Conservation (phyloP, 2,888 invertebrate genomes). For the Malthinus flaveolus region DNA sequence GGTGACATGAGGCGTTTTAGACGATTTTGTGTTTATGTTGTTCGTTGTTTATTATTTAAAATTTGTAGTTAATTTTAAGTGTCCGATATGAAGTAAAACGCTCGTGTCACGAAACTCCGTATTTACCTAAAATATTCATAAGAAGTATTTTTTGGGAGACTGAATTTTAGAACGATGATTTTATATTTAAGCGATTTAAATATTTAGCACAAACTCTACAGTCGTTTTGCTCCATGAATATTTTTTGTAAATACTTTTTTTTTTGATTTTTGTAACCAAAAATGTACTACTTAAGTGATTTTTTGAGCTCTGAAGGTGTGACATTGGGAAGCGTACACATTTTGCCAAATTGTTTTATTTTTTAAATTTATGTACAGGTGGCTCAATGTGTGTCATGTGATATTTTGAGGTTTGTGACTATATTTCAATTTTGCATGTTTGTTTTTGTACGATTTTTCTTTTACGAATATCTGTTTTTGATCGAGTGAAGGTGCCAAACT, state of each 20-base stretch:
- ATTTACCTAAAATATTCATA: constrained; percentile 42
- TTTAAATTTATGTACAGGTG: constrained; percentile 43
- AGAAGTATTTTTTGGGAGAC: constrained; percentile 37
- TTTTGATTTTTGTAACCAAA: constrained; percentile 39
- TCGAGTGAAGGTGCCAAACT: constrained; percentile 27
- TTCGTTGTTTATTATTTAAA: constrained; percentile 15
- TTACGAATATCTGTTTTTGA: constrained; percentile 11
- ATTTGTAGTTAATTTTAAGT: constrained; percentile 2
- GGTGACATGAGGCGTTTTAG: constrained; percentile 8
- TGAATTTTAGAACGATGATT: constrained; percentile 35
- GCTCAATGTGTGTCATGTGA: constrained; percentile 57
- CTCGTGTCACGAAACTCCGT: constrained; percentile 25
- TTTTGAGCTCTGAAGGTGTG: constrained; percentile 31
- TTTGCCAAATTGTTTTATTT: constrained; percentile 42
- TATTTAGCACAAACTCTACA: constrained; percentile 29
- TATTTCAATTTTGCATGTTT: constrained; percentile 23
- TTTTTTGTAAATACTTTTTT: constrained; percentile 35
- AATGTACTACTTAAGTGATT: constrained; percentile 29
- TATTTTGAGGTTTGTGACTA: constrained; percentile 55
- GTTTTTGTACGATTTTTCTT: constrained; percentile 8
- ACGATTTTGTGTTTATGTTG: constrained; percentile 9
- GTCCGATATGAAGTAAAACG: neutral
- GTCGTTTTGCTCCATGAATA: constrained; percentile 34
- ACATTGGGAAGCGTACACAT: constrained; percentile 45
- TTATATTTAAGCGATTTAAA: constrained; percentile 13